These are phyloP conservation scores for Urechis unicinctus DNA, from an alignment of 2,888 invertebrate species.

Conservation along the genomic window DNA sequence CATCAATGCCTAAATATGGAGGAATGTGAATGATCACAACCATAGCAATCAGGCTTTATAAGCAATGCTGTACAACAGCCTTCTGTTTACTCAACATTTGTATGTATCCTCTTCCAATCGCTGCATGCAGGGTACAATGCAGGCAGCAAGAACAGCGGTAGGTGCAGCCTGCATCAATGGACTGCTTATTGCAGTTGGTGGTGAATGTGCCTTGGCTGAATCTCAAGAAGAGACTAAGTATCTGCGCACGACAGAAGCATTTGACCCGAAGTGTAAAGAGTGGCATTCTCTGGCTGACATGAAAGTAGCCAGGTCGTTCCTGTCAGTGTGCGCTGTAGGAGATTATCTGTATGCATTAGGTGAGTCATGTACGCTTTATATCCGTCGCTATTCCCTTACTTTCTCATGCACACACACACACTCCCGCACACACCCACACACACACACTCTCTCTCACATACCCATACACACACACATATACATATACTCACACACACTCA, in stretches of 20 bases:
- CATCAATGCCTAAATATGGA: no score
- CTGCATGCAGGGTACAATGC: conserved; percentile 33
- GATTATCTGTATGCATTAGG: conserved; percentile 53
- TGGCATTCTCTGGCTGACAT: conserved; percentile 15
- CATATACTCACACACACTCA: no score
- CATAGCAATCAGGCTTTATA: no score
- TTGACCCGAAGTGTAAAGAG: conserved; percentile 35
- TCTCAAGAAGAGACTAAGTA: conserved; percentile 41
- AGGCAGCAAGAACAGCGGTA: conserved; percentile 43
- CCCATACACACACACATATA: no score
- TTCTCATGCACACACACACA: not conserved
- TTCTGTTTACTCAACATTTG: no score
- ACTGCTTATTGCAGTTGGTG: conserved; percentile 41
- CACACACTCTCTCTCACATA: no score
- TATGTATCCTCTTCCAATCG: no score
- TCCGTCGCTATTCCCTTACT: not conserved
- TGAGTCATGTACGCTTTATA: conserved; percentile 12
- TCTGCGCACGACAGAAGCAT: conserved; percentile 40
- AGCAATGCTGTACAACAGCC: no score
- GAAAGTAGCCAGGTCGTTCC: conserved; percentile 49
- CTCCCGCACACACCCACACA: no score
- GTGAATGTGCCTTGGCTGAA: conserved; percentile 44
- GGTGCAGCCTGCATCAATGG: conserved; percentile 38
- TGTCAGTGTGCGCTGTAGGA: conserved; percentile 78
- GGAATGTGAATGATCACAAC: no score